Base-by-base conservation (phyloP, 2,888 invertebrate genomes). In the Aleiodes leptofemur region DNA sequence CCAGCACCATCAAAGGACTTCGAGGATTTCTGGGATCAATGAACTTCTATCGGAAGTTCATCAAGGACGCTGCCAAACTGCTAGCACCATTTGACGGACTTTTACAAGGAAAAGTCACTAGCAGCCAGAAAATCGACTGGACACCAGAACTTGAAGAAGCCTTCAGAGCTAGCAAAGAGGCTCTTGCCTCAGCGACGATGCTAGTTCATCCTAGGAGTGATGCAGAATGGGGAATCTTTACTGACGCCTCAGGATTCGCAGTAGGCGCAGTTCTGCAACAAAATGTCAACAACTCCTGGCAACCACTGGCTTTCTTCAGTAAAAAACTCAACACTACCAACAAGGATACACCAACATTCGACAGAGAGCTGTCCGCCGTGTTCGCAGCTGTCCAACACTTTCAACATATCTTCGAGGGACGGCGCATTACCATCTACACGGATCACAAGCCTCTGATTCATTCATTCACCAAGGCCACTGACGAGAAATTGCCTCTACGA, bases 381-480 rank as follows among this genome's bases (percentile, higher is more conserved):
- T n/a, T n/a, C n/a, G n/a, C n/a, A n/a, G n/a, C n/a, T n/a, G n/a
- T n/a, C n/a, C n/a, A n/a, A n/a, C n/a, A 3, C 14, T 76, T 77
- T 9, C 43, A 13, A 0, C 59, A 23, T 13, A 9, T 68, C 6
- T 34, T 77, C 0, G 77, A 77, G 43, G 76, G 71, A n/a, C 53
- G 74, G 3, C 64, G 68, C 0, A 16, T 77, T 0, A 34, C 48
- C 0, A 73, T 73, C 4, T n/a, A 23, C 11, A 77, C 77, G 6
- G 74, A 77, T 53, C 76, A 74, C 29, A 74, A 76, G 29, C 76
- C 73, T 4, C 16, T 73, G 14, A 57, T 38, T 0, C 70, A 56
- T 66, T 73, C 76, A 0, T 76, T 76, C 31, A 8, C 29, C 7
- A 73, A 57, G 13, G 2, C 6, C 2, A 6, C 57, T 4, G 57